A percentile compares a stretch with the other conserved stretches of the same genome.
Conservation (phyloP, 2,113 vertebrate genomes). For the Podarcis raffonei region DNA sequence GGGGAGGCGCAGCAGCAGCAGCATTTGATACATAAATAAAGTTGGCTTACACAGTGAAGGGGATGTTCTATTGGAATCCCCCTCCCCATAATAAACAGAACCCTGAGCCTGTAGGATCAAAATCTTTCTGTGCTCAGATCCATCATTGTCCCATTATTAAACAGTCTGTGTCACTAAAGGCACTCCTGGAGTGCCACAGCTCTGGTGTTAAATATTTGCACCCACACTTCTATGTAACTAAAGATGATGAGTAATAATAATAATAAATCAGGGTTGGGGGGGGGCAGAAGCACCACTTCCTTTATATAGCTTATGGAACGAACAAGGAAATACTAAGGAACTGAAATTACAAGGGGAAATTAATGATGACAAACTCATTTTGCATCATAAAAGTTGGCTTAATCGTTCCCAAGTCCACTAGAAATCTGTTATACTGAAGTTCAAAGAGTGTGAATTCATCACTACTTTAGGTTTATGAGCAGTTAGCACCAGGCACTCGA, state of each 20-base stretch:
- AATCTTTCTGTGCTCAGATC: background rate
- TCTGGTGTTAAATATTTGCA: background rate
- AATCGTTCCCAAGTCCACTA: constrained; percentile 26
- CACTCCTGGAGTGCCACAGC: background rate
- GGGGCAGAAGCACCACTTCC: background rate
- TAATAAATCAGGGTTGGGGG: background rate
- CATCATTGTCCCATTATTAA: background rate
- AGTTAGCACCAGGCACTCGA: background rate
- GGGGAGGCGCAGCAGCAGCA: background rate
- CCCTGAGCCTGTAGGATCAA: background rate
- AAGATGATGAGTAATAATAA: background rate
- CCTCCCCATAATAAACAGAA: background rate
- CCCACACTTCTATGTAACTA: background rate
- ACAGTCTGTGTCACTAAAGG: background rate
- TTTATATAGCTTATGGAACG: background rate
- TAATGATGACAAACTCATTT: constrained; percentile 30
- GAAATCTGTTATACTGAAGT: constrained; percentile 13
- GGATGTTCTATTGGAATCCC: background rate
- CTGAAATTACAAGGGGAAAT: background rate
- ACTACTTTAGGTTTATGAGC: constrained; percentile 1
- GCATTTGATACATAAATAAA: background rate
- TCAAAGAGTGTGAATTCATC: constrained; percentile 17
- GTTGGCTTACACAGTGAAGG: background rate
- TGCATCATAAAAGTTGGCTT: background rate
- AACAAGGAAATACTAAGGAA: background rate